phyloP scores from a whole-genome alignment of 2,888 invertebrate species.

The Agriopis marginaria region DNA sequence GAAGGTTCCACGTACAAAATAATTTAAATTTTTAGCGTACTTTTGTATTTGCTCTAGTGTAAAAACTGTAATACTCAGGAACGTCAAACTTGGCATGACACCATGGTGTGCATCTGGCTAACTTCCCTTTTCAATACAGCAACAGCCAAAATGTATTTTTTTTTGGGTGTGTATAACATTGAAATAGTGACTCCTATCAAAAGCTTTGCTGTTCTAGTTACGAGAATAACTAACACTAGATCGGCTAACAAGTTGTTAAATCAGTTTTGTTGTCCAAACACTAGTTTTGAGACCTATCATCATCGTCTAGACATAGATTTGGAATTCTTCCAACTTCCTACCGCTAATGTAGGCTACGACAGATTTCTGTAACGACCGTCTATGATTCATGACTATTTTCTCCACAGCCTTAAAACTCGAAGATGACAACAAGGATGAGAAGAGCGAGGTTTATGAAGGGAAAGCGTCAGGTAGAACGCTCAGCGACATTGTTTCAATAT shows the following conservation, averaged over 20 bases:
- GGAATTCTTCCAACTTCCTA: constrained; percentile 64
- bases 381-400: constrained; percentile 58
- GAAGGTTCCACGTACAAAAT: too few species aligned
- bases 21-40: too few species aligned
- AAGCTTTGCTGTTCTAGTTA: constrained; percentile 8
- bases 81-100: too few species aligned
- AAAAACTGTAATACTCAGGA: too few species aligned
- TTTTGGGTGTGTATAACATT: constrained; percentile 9
- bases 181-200: not conserved
- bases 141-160: constrained; percentile 8
- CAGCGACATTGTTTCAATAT: constrained; percentile 90
- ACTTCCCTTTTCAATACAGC: not conserved
- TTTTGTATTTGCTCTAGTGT: not conserved
- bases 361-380: constrained; percentile 44
- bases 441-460: constrained; percentile 76
- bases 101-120: not conserved
- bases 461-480: constrained; percentile 90
- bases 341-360: constrained; percentile 53
- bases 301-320: constrained; percentile 52
- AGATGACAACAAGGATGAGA: constrained; percentile 81
- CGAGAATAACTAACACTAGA: constrained; percentile 10
- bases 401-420: constrained; percentile 86
- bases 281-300: constrained; percentile 50
- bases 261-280: constrained; percentile 39
- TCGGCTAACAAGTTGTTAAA: constrained; percentile 9